phyloP scores from a whole-genome alignment of 2,113 vertebrate species.

The Ibidorhyncha struthersii region DNA sequence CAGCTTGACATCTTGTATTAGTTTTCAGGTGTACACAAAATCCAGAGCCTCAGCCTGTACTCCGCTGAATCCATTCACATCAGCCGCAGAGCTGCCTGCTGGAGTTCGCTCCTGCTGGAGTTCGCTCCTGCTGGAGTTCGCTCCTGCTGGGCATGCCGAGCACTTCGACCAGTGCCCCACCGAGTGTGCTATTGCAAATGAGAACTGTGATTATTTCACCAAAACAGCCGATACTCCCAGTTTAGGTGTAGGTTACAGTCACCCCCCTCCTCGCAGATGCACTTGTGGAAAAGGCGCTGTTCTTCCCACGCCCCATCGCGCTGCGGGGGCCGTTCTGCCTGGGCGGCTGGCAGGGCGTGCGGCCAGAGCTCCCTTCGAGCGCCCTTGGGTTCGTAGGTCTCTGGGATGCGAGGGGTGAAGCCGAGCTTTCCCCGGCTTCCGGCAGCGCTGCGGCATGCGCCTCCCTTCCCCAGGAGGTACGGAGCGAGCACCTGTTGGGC shows the following conservation, averaged over 20 bases:
- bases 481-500: fast-evolving
- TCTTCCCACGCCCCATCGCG: fast-evolving
- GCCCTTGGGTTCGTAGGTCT: fast-evolving
- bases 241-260: fast-evolving
- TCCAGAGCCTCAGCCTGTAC: neutral
- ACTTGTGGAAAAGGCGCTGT: neutral
- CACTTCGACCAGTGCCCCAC: neutral
- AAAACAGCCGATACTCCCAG: fast-evolving
- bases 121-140: neutral
- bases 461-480: fast-evolving
- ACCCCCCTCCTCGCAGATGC: neutral
- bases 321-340: fast-evolving
- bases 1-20: neutral
- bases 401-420: neutral
- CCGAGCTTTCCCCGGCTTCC: neutral
- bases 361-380: neutral
- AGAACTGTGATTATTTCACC: neutral
- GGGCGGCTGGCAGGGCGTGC: neutral
- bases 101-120: neutral
- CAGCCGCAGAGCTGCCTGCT: neutral
- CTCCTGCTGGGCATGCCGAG: neutral
- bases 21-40: neutral
- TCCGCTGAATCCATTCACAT: fast-evolving
- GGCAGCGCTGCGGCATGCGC: fast-evolving
- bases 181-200: fast-evolving